A percentile compares a stretch with the other conserved stretches of the same genome.
Evolutionary conservation across 2,888 invertebrate genomes (phyloP).

Genomic region (Podabrus alpinus): DNA sequence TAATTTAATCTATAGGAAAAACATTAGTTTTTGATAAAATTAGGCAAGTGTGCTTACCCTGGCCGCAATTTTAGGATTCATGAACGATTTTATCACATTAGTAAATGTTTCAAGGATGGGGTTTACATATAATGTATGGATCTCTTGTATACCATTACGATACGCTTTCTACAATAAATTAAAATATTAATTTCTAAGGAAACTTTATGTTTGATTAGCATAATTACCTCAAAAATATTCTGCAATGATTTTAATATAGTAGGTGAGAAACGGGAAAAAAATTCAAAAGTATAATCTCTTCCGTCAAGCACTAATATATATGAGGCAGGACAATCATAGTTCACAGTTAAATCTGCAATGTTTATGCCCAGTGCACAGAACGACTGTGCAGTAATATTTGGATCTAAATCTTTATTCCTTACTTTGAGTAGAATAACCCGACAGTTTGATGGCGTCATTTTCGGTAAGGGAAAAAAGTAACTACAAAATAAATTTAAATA

Average conservation of each 20-base stretch:
- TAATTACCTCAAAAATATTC: neutral
- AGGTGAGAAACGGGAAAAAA: neutral
- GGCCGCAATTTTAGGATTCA: neutral
- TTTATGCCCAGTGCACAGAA: neutral
- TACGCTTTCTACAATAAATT: neutral
- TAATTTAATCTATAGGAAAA: neutral
- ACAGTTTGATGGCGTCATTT: neutral
- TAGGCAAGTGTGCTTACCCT: neutral
- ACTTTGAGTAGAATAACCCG: neutral
- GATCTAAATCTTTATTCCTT: neutral
- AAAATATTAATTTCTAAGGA: neutral
- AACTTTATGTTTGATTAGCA: neutral
- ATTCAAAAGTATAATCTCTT: neutral
- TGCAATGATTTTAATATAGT: neutral
- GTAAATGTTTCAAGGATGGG: neutral
- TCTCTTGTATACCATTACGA: neutral
- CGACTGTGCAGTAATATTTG: neutral
- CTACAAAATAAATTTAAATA: neutral
- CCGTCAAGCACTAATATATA: neutral
- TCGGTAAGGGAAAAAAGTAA: neutral
- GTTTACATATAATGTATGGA: neutral
- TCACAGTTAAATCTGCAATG: neutral
- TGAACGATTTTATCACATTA: neutral
- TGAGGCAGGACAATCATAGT: neutral
- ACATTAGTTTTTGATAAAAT: neutral